A percentile compares a stretch with the other conserved stretches of the same genome.
phyloP scores from a whole-genome alignment of 1,140 invertebrate species.

The Leptoteleia sp. region DNA sequence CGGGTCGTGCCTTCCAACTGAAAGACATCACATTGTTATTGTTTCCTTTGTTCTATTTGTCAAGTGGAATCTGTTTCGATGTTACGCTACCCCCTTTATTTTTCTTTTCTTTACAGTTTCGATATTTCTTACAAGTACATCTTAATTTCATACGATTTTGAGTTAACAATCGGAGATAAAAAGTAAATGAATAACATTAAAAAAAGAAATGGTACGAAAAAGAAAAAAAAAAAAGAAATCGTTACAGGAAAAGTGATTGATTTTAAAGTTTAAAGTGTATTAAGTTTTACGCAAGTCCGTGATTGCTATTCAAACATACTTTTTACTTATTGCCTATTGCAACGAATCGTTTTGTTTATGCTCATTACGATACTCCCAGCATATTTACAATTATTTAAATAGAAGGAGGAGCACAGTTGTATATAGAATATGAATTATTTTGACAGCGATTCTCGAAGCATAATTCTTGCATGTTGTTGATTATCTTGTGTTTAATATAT shows the following conservation, averaged over 20 bases:
- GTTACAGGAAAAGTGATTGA: no score
- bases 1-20: no score
- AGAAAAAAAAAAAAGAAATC: not conserved
- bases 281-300: not conserved
- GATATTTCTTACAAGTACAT: conserved; percentile 3
- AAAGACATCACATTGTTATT: no score
- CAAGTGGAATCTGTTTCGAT: conserved; percentile 30
- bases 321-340: conserved; percentile 52
- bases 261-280: not conserved
- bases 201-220: not conserved
- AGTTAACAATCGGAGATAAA: not conserved
- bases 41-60: conserved; percentile 16
- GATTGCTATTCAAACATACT: conserved; percentile 54
- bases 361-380: conserved; percentile 10
- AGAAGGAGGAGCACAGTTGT: conserved; percentile 14
- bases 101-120: conserved; percentile 22
- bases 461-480: conserved; percentile 58
- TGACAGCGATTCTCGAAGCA: conserved; percentile 33
- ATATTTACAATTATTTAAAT: conserved; percentile 32
- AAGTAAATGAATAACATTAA: not conserved
- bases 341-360: conserved; percentile 25
- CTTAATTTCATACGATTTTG: not conserved
- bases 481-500: conserved; percentile 59
- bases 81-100: conserved; percentile 26
- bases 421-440: conserved; percentile 26